phyloP scores from a whole-genome alignment of 1,140 invertebrate species.

The Drosophila leontia region DNA sequence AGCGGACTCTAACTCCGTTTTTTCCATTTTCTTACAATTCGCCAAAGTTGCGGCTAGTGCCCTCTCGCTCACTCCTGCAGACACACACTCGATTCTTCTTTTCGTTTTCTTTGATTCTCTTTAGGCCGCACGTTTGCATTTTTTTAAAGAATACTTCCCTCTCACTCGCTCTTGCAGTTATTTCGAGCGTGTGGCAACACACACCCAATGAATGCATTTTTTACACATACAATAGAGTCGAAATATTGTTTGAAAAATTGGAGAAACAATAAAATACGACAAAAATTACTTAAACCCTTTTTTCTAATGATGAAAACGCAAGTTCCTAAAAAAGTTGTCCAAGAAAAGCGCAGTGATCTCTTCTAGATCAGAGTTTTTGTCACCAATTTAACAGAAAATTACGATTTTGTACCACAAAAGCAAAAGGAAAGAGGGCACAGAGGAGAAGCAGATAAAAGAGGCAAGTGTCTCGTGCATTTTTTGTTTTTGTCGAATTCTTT shows the following conservation, averaged over 20 bases:
- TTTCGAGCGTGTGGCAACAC: background rate
- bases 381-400: too few species aligned
- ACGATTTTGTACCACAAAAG: too few species aligned
- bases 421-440: too few species aligned
- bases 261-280: background rate
- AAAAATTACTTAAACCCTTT: too few species aligned
- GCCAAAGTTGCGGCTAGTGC: background rate
- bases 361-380: background rate
- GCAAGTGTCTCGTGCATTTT: too few species aligned
- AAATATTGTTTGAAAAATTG: background rate
- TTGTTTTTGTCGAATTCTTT: too few species aligned
- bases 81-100: background rate
- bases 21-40: background rate
- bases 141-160: background rate
- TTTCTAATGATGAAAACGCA: background rate
- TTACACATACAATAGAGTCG: too few species aligned
- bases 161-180: background rate
- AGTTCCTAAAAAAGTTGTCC: too few species aligned
- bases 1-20: background rate
- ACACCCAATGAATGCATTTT: background rate
- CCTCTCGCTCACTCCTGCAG: background rate
- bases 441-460: too few species aligned
- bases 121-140: background rate
- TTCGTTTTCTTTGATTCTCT: background rate
- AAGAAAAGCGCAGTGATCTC: background rate